Base-by-base conservation (phyloP, 2,797 vertebrate species). In the Acomys russatus region DNA sequence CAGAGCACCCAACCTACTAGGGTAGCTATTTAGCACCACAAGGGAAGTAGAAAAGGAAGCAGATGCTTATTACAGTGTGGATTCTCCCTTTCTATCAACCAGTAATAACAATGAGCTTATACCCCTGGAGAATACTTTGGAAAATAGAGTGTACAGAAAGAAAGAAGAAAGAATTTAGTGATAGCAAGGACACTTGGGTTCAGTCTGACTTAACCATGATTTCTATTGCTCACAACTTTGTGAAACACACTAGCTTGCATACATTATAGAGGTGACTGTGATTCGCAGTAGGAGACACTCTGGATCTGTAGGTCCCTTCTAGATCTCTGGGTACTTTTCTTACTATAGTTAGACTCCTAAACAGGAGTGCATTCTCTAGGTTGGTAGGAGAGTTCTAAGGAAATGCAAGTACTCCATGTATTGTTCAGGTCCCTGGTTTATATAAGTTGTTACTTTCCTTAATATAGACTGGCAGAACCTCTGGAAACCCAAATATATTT, bases 41-140 rank as follows among this genome's bases (percentile, higher is more conserved):
- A 94, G 11, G 20, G 18, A 33, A 80, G 28, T 56, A 89, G 79
- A 95, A 71, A 91, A 94, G 77, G 35, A 95, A 94, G 49, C 66
- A 94, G 89, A 88, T 90, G 49, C 15, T 87, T 88, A 87, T 92
- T 35, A 74, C n/a, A 74, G 86, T 44, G 82, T 74, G 25, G 18
- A 92, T 59, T 38, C 9, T 22, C 10, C 84, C 28, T 84, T 87
- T 94, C 61, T 92, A 61, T 5, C 63, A 84, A 84, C 1, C 0
- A 9, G 44, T 93, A 84, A 76, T 91, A 35, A 68, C 77, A 78
- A 74, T 91, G 44, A 91, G 54, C 12, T 84, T 92, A 17, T 90
- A 51, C 68, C 28, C 64, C n/a, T 85, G 15, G 78, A 80, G 12
- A 88, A 83, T 3, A 71, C 38, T 90, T 94, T 76, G 49, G 54